Conservation (phyloP, 2,888 invertebrate species). For the Entomobrya proxima region DNA sequence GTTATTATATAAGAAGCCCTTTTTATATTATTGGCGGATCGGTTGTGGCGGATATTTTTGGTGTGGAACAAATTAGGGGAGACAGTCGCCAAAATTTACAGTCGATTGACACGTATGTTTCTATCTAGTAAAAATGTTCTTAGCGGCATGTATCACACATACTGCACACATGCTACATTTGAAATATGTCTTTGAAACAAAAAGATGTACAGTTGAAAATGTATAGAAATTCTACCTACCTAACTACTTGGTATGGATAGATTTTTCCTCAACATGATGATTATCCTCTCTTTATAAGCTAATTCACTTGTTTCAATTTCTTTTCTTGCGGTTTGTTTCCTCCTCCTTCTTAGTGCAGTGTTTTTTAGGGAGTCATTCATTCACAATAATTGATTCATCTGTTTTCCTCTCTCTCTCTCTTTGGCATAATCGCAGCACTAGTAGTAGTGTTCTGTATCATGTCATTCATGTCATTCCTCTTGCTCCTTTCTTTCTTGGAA, state of each 20-base stretch:
- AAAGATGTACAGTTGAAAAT: too few relatives aligned
- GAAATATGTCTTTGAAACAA: too few relatives aligned
- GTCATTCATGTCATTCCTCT: conserved; percentile 22
- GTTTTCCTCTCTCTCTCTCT: conserved; percentile 1
- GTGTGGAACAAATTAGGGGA: conserved; percentile 76
- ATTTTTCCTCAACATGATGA: too few relatives aligned
- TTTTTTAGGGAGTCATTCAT: conserved; percentile 45
- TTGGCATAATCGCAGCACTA: too few relatives aligned
- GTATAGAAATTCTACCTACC: too few relatives aligned
- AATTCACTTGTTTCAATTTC: conserved; percentile 23
- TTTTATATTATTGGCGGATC: conserved; percentile 66
- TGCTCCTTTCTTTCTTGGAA: background rate
- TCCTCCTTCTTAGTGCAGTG: background rate
- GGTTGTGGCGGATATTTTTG: conserved; percentile 76
- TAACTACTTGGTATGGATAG: too few relatives aligned
- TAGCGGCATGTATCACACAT: conserved; percentile 11
- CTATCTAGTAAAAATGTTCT: conserved; percentile 8
- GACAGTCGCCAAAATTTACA: conserved; percentile 76
- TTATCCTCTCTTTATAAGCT: conserved; percentile 26
- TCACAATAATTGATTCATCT: conserved; percentile 51
- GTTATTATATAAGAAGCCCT: background rate
- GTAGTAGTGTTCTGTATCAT: conserved; percentile 26
- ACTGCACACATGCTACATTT: too few relatives aligned
- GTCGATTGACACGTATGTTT: conserved; percentile 76
- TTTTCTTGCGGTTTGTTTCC: background rate